phyloP scores from a whole-genome alignment of 2,797 vertebrate species.

The Cynopterus sphinx region DNA sequence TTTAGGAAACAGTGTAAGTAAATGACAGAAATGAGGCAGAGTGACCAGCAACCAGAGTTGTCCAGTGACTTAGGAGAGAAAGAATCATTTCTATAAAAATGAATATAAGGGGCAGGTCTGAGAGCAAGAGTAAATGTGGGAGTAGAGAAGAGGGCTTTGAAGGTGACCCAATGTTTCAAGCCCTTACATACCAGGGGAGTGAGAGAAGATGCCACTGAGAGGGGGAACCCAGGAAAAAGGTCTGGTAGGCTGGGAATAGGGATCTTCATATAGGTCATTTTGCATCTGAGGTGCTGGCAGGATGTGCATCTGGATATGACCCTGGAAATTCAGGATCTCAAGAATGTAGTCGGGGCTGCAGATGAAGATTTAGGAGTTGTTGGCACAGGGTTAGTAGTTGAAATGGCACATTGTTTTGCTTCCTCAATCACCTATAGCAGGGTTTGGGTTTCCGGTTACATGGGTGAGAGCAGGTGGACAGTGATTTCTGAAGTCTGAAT shows the following conservation, averaged over 20 bases:
- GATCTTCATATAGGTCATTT: background rate
- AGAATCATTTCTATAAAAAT: background rate
- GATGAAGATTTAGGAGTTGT: background rate
- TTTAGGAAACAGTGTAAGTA: background rate
- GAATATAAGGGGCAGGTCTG: background rate
- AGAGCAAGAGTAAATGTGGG: background rate
- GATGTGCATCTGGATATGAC: background rate
- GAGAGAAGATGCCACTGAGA: no score
- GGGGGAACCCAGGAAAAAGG: background rate
- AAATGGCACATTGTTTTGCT: background rate
- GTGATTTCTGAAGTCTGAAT: constrained; percentile 5
- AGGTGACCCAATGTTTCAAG: background rate
- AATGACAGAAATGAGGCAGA: background rate
- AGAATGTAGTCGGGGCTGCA: background rate
- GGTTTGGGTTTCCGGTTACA: background rate
- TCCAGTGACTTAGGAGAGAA: background rate
- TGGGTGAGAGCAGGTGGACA: background rate
- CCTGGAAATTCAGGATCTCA: background rate
- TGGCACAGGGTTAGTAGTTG: background rate
- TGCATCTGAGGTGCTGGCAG: background rate
- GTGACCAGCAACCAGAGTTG: background rate
- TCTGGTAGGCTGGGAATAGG: background rate
- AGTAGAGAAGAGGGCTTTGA: background rate
- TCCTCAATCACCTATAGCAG: background rate
- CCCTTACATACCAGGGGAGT: background rate